phyloP scores from a whole-genome alignment of 2,888 invertebrate genomes.

The Cetonia aurata region DNA sequence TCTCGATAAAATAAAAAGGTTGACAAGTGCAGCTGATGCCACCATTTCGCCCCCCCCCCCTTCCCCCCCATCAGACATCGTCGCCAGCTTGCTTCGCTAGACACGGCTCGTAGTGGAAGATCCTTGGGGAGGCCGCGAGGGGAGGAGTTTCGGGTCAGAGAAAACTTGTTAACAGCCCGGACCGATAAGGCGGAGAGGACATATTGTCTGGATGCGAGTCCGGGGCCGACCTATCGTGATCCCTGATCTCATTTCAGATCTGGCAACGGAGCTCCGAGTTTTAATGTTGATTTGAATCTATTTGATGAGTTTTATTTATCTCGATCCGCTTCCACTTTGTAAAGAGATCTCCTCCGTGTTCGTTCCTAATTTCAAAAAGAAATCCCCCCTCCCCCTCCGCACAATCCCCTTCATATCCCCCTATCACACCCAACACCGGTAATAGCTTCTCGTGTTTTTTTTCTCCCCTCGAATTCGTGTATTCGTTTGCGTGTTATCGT shows the following conservation, averaged over 20 bases:
- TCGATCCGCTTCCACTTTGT: constrained; percentile 57
- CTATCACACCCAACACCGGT: constrained; percentile 57
- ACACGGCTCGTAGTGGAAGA: constrained; percentile 2
- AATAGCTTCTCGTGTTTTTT: constrained; percentile 60
- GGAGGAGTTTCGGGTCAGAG: constrained; percentile 51
- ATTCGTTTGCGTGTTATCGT: constrained; percentile 20
- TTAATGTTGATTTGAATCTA: constrained; percentile 67
- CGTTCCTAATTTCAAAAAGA: constrained; percentile 59
- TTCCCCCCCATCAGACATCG: constrained; percentile 39
- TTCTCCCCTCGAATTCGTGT: constrained; percentile 42
- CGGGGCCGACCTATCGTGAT: constrained; percentile 60
- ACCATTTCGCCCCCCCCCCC: constrained; percentile 51
- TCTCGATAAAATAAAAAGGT: constrained; percentile 62
- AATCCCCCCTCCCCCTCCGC: constrained; percentile 51
- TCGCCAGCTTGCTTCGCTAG: constrained; percentile 23
- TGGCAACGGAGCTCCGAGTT: constrained; percentile 59
- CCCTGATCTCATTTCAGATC: constrained; percentile 66
- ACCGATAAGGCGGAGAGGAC: constrained; percentile 63
- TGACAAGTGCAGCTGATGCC: constrained; percentile 61
- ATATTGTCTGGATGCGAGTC: constrained; percentile 66
- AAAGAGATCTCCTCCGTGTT: constrained; percentile 33
- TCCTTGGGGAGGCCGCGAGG: not conserved
- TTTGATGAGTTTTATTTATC: constrained; percentile 67
- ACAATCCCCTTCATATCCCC: not conserved
- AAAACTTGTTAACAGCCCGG: constrained; percentile 65